Base-by-base conservation (phyloP, 2,113 vertebrate species). In the Myrmecophaga tridactyla region DNA sequence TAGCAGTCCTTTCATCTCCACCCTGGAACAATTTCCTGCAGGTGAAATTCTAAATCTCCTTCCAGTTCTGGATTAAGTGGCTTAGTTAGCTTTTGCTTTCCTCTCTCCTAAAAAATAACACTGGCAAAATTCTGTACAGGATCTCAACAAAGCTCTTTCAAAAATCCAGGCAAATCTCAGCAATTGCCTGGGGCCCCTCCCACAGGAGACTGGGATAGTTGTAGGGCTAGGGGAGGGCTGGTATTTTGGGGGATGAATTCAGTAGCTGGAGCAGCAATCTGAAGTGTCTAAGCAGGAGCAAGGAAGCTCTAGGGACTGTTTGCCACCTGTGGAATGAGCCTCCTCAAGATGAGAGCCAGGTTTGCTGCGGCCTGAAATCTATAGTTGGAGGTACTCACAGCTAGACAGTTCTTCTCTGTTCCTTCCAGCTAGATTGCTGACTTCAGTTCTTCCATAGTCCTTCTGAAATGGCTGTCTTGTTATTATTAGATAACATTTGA, bases 1-100 rank as follows among this genome's bases (percentile, higher is more conserved):
- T 18, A 20, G 58, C 2, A 43, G 58, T 8, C 36, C 39, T 86
- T 83, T 77, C 69, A 13, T 60, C 84, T 62, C 31, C 25, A n/a
- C 67, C 86, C 90, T 27, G n/a, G 53, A 92, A 60, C 17, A 21
- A 4, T 87, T 87, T 90, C 82, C 83, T 69, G 39, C 62, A 80
- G 86, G 95, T 62, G 94, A 95, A 89, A 86, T 70, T 65, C 48
- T 89, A 86, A 91, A 80, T 36, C 56, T 83, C 51, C 53, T 91
- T 80, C 96, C 41, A 10, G 53, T 81, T 83, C 81, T 81, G 91
- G 75, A 89, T 76, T 62, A 90, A 88, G 77, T 48, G 73, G 27
- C 67, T 91, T 93, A 83, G n/a, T 91, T 63, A 62, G 62, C 31
- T 81, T 95, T 89, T 70, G 27, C 69, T 92, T 94, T 76, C 75